Percentiles rank a stretch among this genome's conserved stretches.
These are phyloP conservation scores for Palythoa caribaeorum DNA, from an alignment of 92 coral and sea anemone genomes.

Conservation along the genomic window DNA sequence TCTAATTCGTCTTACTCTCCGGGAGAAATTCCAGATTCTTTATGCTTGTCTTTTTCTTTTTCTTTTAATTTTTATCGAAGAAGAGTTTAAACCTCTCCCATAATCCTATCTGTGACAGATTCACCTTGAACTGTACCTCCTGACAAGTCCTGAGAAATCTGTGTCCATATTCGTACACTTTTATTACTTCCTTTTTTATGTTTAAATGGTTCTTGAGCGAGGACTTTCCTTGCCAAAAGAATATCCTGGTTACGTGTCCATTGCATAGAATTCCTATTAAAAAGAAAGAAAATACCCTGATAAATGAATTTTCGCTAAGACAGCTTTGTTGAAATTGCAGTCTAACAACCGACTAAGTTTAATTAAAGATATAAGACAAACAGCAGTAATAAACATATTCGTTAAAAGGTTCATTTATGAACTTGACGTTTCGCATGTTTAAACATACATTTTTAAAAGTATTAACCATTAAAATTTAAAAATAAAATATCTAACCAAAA, in stretches of 20 bases:
- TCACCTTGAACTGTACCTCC: slow-evolving; percentile 34
- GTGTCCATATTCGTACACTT: slow-evolving; percentile 11
- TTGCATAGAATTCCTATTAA: slow-evolving; percentile 42
- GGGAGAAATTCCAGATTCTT: slow-evolving; percentile 46
- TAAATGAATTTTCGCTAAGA: not conserved
- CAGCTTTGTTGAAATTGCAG: not conserved
- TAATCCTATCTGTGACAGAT: slow-evolving; percentile 57
- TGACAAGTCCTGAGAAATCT: slow-evolving; percentile 27
- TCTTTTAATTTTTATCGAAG: slow-evolving; percentile 47
- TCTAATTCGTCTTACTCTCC: slow-evolving; percentile 51
- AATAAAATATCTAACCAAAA: no score
- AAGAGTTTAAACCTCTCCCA: slow-evolving; percentile 1
- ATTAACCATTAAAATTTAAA: no score
- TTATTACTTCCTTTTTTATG: slow-evolving; percentile 61
- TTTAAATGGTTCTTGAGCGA: slow-evolving; percentile 54
- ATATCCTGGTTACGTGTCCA: slow-evolving; percentile 62
- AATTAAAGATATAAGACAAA: no score
- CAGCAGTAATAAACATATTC: no score
- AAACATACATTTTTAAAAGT: no score
- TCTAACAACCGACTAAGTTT: not conserved
- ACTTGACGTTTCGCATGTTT: no score
- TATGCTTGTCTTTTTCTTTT: slow-evolving; percentile 43
- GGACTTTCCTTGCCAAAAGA: slow-evolving; percentile 58
- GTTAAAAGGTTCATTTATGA: no score
- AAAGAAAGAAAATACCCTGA: not conserved